A percentile compares a stretch with the other conserved stretches of the same genome.
phyloP scores from a whole-genome alignment of 2,113 vertebrate genomes.

The Emydura subglobosa region DNA sequence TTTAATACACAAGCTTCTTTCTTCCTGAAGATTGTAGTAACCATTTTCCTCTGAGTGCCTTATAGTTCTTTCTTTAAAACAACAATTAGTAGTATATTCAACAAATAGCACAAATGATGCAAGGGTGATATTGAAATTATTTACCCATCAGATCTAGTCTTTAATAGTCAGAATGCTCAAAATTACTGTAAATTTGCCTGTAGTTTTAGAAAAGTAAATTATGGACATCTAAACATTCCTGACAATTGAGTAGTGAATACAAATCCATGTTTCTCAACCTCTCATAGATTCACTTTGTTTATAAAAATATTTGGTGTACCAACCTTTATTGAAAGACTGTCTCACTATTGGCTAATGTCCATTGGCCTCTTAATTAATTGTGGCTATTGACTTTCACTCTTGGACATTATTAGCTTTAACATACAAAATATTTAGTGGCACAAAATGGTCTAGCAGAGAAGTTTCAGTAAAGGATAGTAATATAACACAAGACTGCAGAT shows the following conservation, averaged over 20 bases:
- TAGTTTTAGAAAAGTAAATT: neutral
- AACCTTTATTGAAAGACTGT: neutral
- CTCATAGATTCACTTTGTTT: neutral
- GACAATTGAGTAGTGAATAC: neutral
- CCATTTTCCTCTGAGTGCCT: neutral
- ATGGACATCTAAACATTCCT: neutral
- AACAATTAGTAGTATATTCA: neutral
- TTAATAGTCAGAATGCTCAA: neutral
- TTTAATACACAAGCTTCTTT: neutral
- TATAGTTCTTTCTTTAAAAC: neutral
- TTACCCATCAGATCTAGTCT: neutral
- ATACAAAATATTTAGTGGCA: neutral
- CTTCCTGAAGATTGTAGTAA: neutral
- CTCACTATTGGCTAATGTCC: neutral
- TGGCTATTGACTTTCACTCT: neutral
- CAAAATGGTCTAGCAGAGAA: neutral
- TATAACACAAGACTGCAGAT: neutral
- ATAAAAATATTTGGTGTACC: neutral
- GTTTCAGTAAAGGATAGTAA: neutral
- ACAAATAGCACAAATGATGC: neutral
- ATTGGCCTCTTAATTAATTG: neutral
- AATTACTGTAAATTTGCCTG: neutral
- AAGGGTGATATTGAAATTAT: neutral
- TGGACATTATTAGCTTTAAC: neutral
- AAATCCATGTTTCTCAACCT: neutral